phyloP scores from a whole-genome alignment of 1,140 invertebrate species.

The Tetranychus cinnabarinus region DNA sequence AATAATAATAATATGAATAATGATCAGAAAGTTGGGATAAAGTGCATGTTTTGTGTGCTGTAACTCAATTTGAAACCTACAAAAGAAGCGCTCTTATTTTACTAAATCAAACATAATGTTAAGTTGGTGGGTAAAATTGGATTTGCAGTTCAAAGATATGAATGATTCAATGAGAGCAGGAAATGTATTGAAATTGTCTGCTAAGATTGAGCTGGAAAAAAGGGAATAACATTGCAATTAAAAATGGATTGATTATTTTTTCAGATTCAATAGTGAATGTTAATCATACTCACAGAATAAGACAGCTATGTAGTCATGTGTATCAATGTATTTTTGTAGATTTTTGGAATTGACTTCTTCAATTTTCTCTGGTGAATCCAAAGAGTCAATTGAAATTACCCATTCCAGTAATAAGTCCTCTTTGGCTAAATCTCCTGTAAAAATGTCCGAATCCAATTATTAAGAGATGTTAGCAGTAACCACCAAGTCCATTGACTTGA shows the following conservation, averaged over 20 bases:
- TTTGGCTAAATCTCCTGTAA: constrained; percentile 72
- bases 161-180: too few species aligned
- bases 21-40: too few species aligned
- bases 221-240: background rate
- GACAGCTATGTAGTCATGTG: constrained; percentile 72
- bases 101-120: too few species aligned
- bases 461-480: constrained; percentile 56
- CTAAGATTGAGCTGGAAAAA: background rate
- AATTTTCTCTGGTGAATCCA: constrained; percentile 81
- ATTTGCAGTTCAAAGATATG: too few species aligned
- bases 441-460: constrained; percentile 33
- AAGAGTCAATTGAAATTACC: constrained; percentile 69
- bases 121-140: too few species aligned
- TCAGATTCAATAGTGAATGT: too few species aligned
- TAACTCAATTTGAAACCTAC: too few species aligned
- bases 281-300: constrained; percentile 61
- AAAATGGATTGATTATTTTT: background rate
- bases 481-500: constrained; percentile 53
- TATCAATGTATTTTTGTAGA: constrained; percentile 67
- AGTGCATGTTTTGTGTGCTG: too few species aligned
- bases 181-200: too few species aligned
- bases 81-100: too few species aligned
- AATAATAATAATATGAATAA: too few species aligned
- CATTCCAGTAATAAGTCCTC: constrained; percentile 72
- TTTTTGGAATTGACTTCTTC: constrained; percentile 84